Percentiles rank a stretch among this genome's conserved stretches.
Evolutionary conservation across 2,888 invertebrate species (phyloP).

Genomic region (Fragum fragum): DNA sequence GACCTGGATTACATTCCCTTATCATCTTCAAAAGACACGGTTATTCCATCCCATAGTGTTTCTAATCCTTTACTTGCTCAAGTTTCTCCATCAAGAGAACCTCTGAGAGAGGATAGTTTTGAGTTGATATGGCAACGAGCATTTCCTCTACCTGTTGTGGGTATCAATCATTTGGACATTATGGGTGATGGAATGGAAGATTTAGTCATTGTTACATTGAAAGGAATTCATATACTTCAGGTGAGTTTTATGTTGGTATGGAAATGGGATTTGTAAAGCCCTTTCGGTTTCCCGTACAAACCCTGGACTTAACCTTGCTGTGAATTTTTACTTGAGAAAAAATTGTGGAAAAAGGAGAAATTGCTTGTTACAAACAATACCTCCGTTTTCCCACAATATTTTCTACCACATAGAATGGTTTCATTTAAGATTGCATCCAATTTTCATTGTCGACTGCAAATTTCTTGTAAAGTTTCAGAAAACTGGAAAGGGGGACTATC

Average conservation of each 20-base stretch:
- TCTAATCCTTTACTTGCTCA: neutral
- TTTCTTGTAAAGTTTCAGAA: too few species aligned
- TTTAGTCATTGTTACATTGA: conserved; percentile 90
- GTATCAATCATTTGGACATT: conserved; percentile 90
- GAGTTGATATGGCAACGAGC: conserved; percentile 87
- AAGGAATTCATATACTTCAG: conserved; percentile 91
- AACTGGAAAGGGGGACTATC: too few species aligned
- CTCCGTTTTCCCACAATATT: too few species aligned
- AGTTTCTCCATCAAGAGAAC: conserved; percentile 1
- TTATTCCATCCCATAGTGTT: conserved; percentile 27
- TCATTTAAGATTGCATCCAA: too few species aligned
- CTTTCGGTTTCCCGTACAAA: too few species aligned
- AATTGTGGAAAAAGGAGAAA: too few species aligned
- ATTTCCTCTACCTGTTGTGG: conserved; percentile 90
- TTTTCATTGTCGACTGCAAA: too few species aligned
- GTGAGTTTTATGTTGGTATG: conserved; percentile 54
- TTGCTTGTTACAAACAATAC: too few species aligned
- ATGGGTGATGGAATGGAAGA: conserved; percentile 91
- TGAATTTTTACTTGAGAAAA: too few species aligned
- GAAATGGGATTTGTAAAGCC: too few species aligned
- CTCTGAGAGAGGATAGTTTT: conserved; percentile 52
- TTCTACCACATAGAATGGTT: too few species aligned
- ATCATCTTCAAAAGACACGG: conserved; percentile 59
- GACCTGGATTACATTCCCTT: conserved; percentile 55
- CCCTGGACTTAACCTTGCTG: too few species aligned